Evolutionary conservation across 2,113 vertebrate species (phyloP).

Genomic region (Piprites chloris): DNA sequence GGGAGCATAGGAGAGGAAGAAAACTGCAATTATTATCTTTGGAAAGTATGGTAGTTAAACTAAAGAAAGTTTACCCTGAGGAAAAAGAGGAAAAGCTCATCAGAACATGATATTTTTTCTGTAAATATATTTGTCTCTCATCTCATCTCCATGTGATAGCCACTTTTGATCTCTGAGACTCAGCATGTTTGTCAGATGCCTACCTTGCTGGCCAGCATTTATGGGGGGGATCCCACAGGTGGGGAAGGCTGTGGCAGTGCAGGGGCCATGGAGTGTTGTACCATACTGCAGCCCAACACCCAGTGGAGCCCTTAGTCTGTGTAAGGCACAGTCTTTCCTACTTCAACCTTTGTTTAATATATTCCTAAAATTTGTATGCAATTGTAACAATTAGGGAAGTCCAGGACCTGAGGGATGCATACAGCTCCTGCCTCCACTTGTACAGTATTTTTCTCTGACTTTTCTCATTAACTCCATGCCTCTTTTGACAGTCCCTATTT

Average conservation of each 20-base stretch:
- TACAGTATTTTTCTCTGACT: not conserved
- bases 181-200: not conserved
- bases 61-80: not conserved
- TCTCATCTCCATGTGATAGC: not conserved
- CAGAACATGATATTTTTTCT: not conserved
- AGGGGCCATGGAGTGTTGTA: not conserved
- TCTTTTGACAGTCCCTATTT: not conserved
- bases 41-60: not conserved
- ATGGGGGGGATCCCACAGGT: rapidly evolving
- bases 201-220: not conserved
- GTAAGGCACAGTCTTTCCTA: not conserved
- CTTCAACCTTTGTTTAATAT: not conserved
- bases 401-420: not conserved
- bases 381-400: not conserved
- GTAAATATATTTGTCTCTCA: not conserved
- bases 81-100: not conserved
- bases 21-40: not conserved
- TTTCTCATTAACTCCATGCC: not conserved
- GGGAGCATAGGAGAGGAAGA: not conserved
- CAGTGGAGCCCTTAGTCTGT: not conserved
- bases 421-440: not conserved
- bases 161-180: not conserved
- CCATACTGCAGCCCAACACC: not conserved
- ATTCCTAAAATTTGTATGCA: not conserved
- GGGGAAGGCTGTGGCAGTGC: not conserved